Base-by-base conservation (phyloP, 2,888 invertebrate species). In the Crocallis elinguaria region DNA sequence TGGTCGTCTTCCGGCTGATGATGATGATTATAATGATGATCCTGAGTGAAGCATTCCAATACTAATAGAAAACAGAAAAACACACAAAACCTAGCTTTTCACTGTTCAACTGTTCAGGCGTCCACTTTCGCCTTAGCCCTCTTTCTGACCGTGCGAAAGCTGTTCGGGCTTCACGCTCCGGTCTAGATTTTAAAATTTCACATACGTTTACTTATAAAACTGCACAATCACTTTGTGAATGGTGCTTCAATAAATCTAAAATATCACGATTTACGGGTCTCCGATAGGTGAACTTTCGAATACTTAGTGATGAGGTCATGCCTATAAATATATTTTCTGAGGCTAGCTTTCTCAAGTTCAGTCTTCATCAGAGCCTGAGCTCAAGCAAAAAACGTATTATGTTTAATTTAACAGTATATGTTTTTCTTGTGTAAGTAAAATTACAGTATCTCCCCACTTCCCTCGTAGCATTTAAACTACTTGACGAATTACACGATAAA, bases 181-280 rank as follows among this genome's bases (percentile, higher is more conserved):
- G 61, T 72, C 72, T 74, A 72, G 55, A 73, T 76, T 69, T 64
- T 62, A 59, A 66, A 54, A 65, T 65, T 66, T 65, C 64, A 64
- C 66, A 66, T 63, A 37, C 23, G 35, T 44, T 44, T 44, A 17
- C 43, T 49, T 41, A 57, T 17, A 35, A 58, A 72, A 66, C 53
- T 57, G 61, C 55, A 35, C 13, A 44, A 60, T 56, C 60, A 63
- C 62, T 62, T 60, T 27, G 52, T 44, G 51, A 49, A 63, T 62
- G 64, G 36, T 13, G 19, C 27, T 45, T 43, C 32, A 2, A 45
- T 36, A 37, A 45, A 36, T 37, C 29, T 36, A 7, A 17, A 27
- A 25, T 35, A 45, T 45, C 45, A 45, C 45, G 45, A 37, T 29
- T 36, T 45, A 29, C 27, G 19, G 36, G 19, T 11, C 44, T 37